A percentile compares a stretch with the other conserved stretches of the same genome.
Conservation (phyloP, 2,888 invertebrate genomes). For the Drosophila rellima region DNA sequence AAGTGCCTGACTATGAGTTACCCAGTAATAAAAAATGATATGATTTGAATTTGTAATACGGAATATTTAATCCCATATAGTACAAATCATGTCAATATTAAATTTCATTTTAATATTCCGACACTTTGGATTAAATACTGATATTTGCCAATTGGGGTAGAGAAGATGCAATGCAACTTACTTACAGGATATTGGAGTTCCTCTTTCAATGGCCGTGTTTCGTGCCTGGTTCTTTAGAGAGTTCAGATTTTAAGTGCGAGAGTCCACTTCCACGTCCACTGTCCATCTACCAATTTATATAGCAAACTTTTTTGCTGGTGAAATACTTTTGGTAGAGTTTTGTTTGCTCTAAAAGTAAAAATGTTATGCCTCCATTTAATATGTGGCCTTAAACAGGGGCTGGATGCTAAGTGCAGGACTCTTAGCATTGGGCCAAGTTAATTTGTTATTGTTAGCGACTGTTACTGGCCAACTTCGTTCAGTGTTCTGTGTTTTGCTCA, state of each 20-base stretch:
- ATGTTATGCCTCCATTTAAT: slow-evolving; percentile 71
- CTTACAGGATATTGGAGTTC: background rate
- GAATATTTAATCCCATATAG: too few species aligned
- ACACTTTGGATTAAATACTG: too few species aligned
- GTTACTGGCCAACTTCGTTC: slow-evolving; percentile 14
- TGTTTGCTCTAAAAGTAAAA: slow-evolving; percentile 59
- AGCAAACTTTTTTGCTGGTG: slow-evolving; percentile 49
- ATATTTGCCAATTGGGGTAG: too few species aligned
- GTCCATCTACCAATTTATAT: slow-evolving; percentile 65
- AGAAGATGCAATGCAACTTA: background rate
- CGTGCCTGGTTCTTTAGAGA: slow-evolving; percentile 23
- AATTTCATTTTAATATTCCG: too few species aligned
- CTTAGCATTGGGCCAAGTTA: slow-evolving; percentile 54
- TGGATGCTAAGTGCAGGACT: slow-evolving; percentile 27
- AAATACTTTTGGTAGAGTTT: slow-evolving; percentile 68
- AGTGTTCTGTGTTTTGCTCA: background rate
- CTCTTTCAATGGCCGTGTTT: slow-evolving; percentile 24
- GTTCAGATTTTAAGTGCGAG: slow-evolving; percentile 55
- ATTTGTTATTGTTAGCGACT: slow-evolving; percentile 76
- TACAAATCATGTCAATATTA: too few species aligned
- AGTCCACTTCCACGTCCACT: slow-evolving; percentile 50
- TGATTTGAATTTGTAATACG: too few species aligned
- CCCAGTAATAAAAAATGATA: background rate
- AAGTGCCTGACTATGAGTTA: slow-evolving; percentile 10
- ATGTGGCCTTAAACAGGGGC: slow-evolving; percentile 54